phyloP scores from a whole-genome alignment of 2,797 vertebrate species.

The Chloroceryle amazona region DNA sequence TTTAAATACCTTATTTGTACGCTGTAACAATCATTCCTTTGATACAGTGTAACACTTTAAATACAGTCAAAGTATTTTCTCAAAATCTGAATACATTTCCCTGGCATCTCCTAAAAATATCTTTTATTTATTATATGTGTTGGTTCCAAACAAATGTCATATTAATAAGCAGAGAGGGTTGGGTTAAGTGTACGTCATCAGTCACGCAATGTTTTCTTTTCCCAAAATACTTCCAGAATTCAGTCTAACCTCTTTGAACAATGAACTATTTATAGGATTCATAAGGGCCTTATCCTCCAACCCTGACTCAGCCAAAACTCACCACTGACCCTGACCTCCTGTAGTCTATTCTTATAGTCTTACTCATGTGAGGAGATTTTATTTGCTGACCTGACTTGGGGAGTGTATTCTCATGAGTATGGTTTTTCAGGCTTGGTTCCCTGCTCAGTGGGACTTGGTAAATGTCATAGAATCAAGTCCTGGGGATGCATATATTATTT shows the following conservation, averaged over 20 bases:
- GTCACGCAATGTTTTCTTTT: slow-evolving; percentile 21
- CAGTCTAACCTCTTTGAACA: slow-evolving; percentile 49
- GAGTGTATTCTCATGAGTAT: neutral
- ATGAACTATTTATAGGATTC: slow-evolving; percentile 70
- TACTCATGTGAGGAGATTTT: slow-evolving; percentile 49
- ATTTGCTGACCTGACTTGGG: neutral
- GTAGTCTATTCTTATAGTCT: slow-evolving; percentile 37
- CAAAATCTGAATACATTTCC: slow-evolving; percentile 29
- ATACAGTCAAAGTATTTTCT: slow-evolving; percentile 28
- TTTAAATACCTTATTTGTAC: slow-evolving; percentile 6
- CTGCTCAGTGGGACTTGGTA: neutral
- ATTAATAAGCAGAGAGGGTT: slow-evolving; percentile 20
- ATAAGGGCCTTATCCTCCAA: slow-evolving; percentile 57
- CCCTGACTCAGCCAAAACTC: slow-evolving; percentile 70
- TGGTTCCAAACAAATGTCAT: slow-evolving; percentile 43
- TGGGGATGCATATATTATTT: slow-evolving; percentile 6
- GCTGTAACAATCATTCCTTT: neutral
- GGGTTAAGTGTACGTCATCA: slow-evolving; percentile 27
- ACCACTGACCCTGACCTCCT: slow-evolving; percentile 50
- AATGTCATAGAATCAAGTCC: slow-evolving; percentile 30
- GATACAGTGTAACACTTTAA: neutral
- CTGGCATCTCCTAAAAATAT: slow-evolving; percentile 37
- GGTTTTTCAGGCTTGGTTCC: slow-evolving; percentile 10
- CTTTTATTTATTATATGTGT: slow-evolving; percentile 23
- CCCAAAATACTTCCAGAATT: slow-evolving; percentile 63